Percentiles rank a stretch among this genome's conserved stretches.
phyloP scores from a whole-genome alignment of 2,113 vertebrate species.

The Paramisgurnus dabryanus region DNA sequence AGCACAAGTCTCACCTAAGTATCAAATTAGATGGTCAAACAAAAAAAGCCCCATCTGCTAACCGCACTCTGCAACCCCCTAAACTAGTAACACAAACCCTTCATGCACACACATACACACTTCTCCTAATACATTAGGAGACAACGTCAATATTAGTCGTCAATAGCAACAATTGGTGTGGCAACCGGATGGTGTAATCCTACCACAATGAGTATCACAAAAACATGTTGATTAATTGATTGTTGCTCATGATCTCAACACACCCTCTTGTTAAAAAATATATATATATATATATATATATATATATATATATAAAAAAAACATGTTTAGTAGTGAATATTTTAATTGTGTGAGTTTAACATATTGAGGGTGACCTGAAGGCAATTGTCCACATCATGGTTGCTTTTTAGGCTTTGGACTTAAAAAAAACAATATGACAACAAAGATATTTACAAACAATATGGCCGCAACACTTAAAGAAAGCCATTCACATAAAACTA shows the following conservation, averaged over 20 bases:
- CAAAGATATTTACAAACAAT: background rate
- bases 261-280: slow-evolving; percentile 1
- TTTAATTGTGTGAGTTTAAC: too few species aligned
- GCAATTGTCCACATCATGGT: background rate
- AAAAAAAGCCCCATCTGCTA: slow-evolving; percentile 57
- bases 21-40: slow-evolving; percentile 49
- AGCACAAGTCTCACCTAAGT: slow-evolving; percentile 53
- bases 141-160: slow-evolving; percentile 44
- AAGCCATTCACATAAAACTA: background rate
- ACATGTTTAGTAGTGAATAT: background rate
- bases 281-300: background rate
- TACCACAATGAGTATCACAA: slow-evolving; percentile 9
- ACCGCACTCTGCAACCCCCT: slow-evolving; percentile 33
- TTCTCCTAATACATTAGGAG: slow-evolving; percentile 38
- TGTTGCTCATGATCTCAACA: slow-evolving; percentile 9
- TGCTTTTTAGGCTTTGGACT: background rate
- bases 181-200: slow-evolving; percentile 35
- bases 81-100: slow-evolving; percentile 32
- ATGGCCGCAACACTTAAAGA: background rate
- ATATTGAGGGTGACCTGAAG: too few species aligned
- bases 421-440: too few species aligned
- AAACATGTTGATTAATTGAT: slow-evolving; percentile 16
- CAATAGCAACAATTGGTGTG: slow-evolving; percentile 35
- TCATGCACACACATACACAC: slow-evolving; percentile 4
- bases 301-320: background rate